Evolutionary conservation across 2,888 invertebrate species (phyloP).

Genomic region (Aradus depressus): DNA sequence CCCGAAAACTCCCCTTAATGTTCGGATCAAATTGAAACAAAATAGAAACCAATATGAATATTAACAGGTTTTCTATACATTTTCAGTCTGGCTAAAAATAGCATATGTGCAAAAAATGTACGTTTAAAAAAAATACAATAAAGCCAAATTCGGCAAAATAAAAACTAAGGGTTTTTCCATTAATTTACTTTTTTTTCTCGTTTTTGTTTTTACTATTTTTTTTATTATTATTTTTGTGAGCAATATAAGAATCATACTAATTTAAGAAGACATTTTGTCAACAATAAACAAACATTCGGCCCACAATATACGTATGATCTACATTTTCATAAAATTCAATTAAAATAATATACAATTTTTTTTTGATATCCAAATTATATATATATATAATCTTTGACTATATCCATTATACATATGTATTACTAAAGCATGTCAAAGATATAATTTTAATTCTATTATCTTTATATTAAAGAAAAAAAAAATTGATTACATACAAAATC

Average conservation of each 20-base stretch:
- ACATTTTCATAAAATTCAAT: no score
- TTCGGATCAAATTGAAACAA: no score
- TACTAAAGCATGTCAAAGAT: constrained; percentile 14
- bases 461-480: constrained; percentile 12
- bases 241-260: no score
- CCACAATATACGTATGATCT: constrained; percentile 2
- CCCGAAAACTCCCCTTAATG: no score
- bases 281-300: constrained; percentile 8
- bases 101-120: constrained; percentile 14
- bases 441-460: neutral
- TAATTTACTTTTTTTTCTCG: no score
- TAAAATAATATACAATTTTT: constrained; percentile 11
- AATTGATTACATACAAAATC: constrained; percentile 19
- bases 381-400: constrained; percentile 9
- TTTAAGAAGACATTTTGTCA: constrained; percentile 12
- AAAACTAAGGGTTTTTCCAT: no score
- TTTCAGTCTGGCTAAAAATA: constrained; percentile 15
- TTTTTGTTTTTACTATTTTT: no score
- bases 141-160: no score
- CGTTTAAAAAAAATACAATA: no score
- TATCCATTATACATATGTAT: constrained; percentile 1
- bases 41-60: no score
- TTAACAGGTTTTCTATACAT: no score
- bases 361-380: constrained; percentile 5
- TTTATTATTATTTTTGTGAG: no score